Evolutionary conservation across 1,140 invertebrate species (phyloP), one percentile per base, ranked within the genome.

Genomic region (Solen grandis): DNA sequence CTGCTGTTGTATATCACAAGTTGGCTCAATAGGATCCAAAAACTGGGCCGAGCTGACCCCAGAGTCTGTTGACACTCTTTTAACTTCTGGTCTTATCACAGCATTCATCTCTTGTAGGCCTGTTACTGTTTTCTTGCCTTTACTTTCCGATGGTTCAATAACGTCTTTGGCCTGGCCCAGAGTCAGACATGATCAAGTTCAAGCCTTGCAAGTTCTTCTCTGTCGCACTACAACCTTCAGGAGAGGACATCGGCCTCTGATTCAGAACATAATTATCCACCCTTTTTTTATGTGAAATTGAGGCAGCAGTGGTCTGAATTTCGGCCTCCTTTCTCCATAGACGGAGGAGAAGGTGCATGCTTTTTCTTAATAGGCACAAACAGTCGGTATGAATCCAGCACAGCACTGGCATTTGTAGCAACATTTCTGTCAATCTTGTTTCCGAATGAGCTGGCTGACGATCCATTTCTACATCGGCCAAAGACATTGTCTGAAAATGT

Each of bases 1-100:
- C 69, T 91, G 89, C 79, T 90, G 90, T 65, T 87, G 87, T 13
- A 90, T 38, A n/a, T 82, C 77, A 19, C 69, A 66, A 25, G 72
- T 75, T 62, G n/a, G n/a, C n/a, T 77, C 66, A 5, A 50, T 46
- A 14, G 55, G 22, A 3, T 65, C 41, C 14, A 62, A 54, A 50
- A 59, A 69, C 27, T 62, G 36, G 19, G 59, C 25, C 0, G 77
- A 73, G 0, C 66, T 31, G 33, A 80, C 66, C 2, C 77, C 77
- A 1, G 77, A 80, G 52, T 80, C 77, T 25, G 35, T 52, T 16
- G 76, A 79, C 35, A 52, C 33, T 41, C 68, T 41, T 27, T 50
- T 73, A 19, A n/a, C 55, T 31, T 65, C 66, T 22, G 27, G n/a
- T 35, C 65, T 68, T 35, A 52, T 63, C 0, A 65, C 19, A 10